Evolutionary conservation across 2,113 vertebrate species (phyloP).

Genomic region (Pristiophorus japonicus): DNA sequence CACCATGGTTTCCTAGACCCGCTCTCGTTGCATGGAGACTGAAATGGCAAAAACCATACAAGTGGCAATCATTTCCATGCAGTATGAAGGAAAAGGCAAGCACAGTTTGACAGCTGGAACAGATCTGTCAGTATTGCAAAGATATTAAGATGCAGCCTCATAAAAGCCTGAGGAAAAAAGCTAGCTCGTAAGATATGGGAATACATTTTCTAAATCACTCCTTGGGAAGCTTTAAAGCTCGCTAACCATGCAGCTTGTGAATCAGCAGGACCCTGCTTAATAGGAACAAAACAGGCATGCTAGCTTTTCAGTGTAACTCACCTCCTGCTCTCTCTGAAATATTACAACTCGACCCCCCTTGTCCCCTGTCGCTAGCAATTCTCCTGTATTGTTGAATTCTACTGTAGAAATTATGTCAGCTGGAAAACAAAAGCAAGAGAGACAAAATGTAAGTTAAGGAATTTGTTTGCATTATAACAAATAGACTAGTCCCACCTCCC

Average conservation of each 20-base stretch:
- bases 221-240: conserved; percentile 2
- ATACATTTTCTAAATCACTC: conserved; percentile 25
- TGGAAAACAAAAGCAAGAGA: conserved; percentile 62
- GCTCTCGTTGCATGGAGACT: not conserved
- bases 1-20: not conserved
- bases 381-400: conserved; percentile 98
- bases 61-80: not conserved
- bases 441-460: conserved; percentile 55
- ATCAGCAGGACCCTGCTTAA: conserved; percentile 53
- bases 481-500: not conserved
- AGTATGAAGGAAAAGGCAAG: not conserved
- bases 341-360: conserved; percentile 98
- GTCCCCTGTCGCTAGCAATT: conserved; percentile 96
- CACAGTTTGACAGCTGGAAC: conserved; percentile 15
- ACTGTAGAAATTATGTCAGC: conserved; percentile 99
- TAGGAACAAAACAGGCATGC: conserved; percentile 52
- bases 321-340: conserved; percentile 99
- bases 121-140: conserved; percentile 1
- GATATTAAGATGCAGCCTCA: conserved; percentile 30
- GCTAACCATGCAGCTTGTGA: conserved; percentile 44
- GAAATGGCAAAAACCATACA: not conserved
- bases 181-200: not conserved
- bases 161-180: conserved; percentile 3
- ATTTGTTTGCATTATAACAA: conserved; percentile 12
- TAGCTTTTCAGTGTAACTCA: conserved; percentile 58